Percentiles rank a stretch among this genome's conserved stretches.
Conservation (phyloP, 2,797 vertebrate species). For the Ceryle rudis region DNA sequence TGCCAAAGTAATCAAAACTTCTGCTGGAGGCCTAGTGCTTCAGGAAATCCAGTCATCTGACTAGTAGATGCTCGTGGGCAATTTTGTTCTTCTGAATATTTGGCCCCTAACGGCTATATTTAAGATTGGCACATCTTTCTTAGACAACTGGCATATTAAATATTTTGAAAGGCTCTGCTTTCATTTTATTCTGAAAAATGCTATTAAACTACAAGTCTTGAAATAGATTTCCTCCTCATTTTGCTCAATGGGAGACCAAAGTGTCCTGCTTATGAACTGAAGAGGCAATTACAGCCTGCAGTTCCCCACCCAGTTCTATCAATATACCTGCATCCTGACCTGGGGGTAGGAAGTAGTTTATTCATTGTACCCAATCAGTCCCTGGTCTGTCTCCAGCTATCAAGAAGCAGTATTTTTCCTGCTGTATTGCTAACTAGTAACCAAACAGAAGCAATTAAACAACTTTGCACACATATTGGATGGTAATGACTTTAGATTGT, state of each 20-base stretch:
- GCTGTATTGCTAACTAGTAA: neutral
- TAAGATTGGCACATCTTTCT: neutral
- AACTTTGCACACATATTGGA: neutral
- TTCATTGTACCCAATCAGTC: neutral
- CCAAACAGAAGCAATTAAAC: slow-evolving; percentile 19
- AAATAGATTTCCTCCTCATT: neutral
- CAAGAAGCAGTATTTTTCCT: neutral
- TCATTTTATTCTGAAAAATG: neutral
- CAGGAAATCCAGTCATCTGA: slow-evolving; percentile 36
- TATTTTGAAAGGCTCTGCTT: neutral
- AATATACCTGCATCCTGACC: neutral
- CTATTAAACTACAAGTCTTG: neutral
- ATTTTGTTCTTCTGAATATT: neutral
- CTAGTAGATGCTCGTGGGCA: neutral
- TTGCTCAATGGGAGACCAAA: neutral
- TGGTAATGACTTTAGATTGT: neutral
- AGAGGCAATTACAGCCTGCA: neutral
- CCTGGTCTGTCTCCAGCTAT: neutral
- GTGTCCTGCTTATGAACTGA: neutral
- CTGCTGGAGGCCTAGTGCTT: slow-evolving; percentile 26
- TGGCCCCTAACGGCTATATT: neutral
- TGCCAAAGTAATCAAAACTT: slow-evolving; percentile 59
- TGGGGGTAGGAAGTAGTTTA: neutral
- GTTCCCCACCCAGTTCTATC: neutral
- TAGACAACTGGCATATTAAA: neutral